phyloP scores from a whole-genome alignment of 2,113 vertebrate genomes.

The Morphnarchus princeps region DNA sequence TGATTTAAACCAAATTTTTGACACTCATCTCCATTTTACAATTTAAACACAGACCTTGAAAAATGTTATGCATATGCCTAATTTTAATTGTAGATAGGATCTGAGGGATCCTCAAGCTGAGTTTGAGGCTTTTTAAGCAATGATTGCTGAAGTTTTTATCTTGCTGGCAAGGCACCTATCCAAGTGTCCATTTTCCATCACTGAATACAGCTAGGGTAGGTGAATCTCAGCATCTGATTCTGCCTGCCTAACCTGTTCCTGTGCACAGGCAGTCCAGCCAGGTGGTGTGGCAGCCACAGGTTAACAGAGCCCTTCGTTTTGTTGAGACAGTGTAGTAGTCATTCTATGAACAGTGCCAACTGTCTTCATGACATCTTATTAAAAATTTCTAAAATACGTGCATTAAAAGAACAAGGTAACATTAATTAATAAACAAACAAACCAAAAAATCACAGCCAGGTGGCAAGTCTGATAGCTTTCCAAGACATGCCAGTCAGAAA shows the following conservation, averaged over 20 bases:
- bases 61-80: neutral
- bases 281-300: accelerated
- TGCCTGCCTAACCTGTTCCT: neutral
- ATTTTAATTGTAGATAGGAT: neutral
- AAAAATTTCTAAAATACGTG: neutral
- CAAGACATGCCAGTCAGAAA: neutral
- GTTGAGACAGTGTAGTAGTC: neutral
- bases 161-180: neutral
- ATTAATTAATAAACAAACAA: neutral
- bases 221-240: neutral
- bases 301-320: neutral
- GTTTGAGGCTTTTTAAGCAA: neutral
- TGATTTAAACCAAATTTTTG: neutral
- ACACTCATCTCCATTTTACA: neutral
- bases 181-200: neutral
- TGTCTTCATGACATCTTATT: neutral
- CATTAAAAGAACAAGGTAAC: neutral
- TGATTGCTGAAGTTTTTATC: neutral
- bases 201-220: neutral
- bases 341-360: neutral
- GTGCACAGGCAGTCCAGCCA: neutral
- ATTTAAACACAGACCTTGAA: neutral
- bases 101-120: neutral
- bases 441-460: neutral
- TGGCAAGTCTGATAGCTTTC: neutral